These are phyloP conservation scores for Apoda limacodes DNA, from an alignment of 2,888 invertebrate species.

Conservation along the genomic window DNA sequence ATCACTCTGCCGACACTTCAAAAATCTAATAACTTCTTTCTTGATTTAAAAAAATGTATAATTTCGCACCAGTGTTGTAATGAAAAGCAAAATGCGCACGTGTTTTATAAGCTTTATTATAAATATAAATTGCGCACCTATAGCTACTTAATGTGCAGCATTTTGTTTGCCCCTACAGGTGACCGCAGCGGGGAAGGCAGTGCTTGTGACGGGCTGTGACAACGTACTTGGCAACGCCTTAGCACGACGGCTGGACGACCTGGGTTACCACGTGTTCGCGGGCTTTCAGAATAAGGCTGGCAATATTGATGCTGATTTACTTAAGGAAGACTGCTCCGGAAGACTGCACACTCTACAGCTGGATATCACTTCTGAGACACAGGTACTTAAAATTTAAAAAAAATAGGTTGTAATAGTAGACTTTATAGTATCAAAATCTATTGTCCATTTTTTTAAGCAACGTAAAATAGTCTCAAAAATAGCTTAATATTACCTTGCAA, in stretches of 20 bases:
- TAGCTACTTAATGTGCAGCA: too few species aligned
- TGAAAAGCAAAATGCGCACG: too few species aligned
- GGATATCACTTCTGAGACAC: conserved; percentile 84
- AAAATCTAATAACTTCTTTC: too few species aligned
- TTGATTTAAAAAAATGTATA: too few species aligned
- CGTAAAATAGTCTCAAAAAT: too few species aligned
- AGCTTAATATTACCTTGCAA: too few species aligned
- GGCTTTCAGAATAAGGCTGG: conserved; percentile 79
- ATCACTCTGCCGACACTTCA: too few species aligned
- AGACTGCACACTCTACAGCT: conserved; percentile 79
- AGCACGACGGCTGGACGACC: conserved; percentile 83
- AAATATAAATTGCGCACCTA: too few species aligned
- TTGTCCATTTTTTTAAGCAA: conserved; percentile 4
- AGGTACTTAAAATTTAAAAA: conserved; percentile 47
- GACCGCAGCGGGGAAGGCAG: conserved; percentile 84
- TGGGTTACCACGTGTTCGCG: conserved; percentile 91
- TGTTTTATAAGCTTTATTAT: too few species aligned
- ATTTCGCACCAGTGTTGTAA: too few species aligned
- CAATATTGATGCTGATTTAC: conserved; percentile 77
- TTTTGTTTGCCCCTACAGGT: too few species aligned
- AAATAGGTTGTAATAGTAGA: too few species aligned
- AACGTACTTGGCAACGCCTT: conserved; percentile 78
- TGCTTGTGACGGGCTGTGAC: conserved; percentile 87
- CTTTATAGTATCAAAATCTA: conserved; percentile 2
- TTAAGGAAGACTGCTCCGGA: conserved; percentile 83